These are phyloP conservation scores for Chiridota heheva DNA, from an alignment of 35 echinoderm and acorn worm species.

Conservation along the genomic window DNA sequence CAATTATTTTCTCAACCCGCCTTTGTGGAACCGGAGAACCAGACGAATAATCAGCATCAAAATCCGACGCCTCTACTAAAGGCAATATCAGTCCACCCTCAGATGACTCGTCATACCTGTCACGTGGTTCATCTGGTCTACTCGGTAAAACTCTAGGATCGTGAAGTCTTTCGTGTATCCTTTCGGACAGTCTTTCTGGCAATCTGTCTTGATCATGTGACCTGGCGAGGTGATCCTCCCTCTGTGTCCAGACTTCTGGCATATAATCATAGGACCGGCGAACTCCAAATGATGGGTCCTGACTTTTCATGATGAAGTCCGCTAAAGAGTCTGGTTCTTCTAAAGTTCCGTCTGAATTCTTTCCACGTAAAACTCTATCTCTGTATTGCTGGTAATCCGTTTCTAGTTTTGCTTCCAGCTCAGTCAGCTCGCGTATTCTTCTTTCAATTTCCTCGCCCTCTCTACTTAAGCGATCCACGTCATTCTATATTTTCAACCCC, in stretches of 20 bases:
- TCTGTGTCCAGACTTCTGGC: slow-evolving; percentile 26
- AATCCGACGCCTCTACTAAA: slow-evolving; percentile 29
- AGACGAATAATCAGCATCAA: slow-evolving; percentile 30
- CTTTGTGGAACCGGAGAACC: slow-evolving; percentile 19
- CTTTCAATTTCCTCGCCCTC: slow-evolving; percentile 96
- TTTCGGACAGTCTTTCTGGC: slow-evolving; percentile 14
- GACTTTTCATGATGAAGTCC: slow-evolving; percentile 31
- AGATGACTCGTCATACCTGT: slow-evolving; percentile 24
- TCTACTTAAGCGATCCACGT: slow-evolving; percentile 80
- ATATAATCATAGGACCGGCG: slow-evolving; percentile 40
- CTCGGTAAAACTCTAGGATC: too few species aligned
- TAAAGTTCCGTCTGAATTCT: neutral
- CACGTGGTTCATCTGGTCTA: slow-evolving; percentile 5
- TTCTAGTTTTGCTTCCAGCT: slow-evolving; percentile 36
- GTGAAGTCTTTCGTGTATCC: too few species aligned
- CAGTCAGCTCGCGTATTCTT: slow-evolving; percentile 73
- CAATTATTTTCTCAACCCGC: neutral
- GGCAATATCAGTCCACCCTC: slow-evolving; percentile 35
- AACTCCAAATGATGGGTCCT: slow-evolving; percentile 9
- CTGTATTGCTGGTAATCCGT: slow-evolving; percentile 49
- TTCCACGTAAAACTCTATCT: neutral
- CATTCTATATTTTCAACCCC: slow-evolving; percentile 12
- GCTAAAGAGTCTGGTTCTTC: slow-evolving; percentile 17
- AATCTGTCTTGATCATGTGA: slow-evolving; percentile 24
- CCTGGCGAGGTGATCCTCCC: slow-evolving; percentile 18